A percentile compares a stretch with the other conserved stretches of the same genome.
phyloP scores from a whole-genome alignment of 2,888 invertebrate species.

The Pseudococcus jackbeardsleyi region DNA sequence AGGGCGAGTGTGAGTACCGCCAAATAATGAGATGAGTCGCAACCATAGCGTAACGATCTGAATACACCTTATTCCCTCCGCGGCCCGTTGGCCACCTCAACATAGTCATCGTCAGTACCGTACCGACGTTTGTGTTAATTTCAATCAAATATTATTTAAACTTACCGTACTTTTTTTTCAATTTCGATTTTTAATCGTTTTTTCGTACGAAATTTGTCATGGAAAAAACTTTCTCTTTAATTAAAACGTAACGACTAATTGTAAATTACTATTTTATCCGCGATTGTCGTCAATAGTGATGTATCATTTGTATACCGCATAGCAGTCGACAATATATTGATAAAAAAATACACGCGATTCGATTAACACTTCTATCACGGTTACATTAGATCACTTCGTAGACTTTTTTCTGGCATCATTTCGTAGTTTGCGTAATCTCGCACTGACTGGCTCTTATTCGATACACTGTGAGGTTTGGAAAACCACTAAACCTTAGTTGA shows the following conservation, averaged over 20 bases:
- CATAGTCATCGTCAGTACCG: neutral
- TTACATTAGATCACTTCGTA: neutral
- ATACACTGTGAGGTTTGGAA: slow-evolving; percentile 20
- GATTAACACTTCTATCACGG: neutral
- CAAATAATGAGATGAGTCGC: slow-evolving; percentile 46
- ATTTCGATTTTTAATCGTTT: slow-evolving; percentile 51
- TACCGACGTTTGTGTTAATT: neutral
- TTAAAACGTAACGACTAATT: slow-evolving; percentile 40
- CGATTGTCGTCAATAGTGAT: slow-evolving; percentile 17
- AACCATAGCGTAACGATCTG: slow-evolving; percentile 46
- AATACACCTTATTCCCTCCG: neutral
- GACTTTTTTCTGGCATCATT: neutral
- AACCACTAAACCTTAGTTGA: neutral
- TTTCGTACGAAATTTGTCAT: slow-evolving; percentile 7
- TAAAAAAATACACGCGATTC: slow-evolving; percentile 13
- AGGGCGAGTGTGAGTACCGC: slow-evolving; percentile 28
- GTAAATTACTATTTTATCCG: slow-evolving; percentile 8
- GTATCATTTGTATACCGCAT: neutral
- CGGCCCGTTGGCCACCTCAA: neutral
- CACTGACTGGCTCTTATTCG: neutral
- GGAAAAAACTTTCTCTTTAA: slow-evolving; percentile 42
- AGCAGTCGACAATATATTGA: neutral
- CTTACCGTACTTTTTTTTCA: slow-evolving; percentile 6
- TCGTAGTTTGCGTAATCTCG: neutral
- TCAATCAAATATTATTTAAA: slow-evolving; percentile 17